phyloP scores from a whole-genome alignment of 2,888 invertebrate genomes.

The Operophtera brumata region DNA sequence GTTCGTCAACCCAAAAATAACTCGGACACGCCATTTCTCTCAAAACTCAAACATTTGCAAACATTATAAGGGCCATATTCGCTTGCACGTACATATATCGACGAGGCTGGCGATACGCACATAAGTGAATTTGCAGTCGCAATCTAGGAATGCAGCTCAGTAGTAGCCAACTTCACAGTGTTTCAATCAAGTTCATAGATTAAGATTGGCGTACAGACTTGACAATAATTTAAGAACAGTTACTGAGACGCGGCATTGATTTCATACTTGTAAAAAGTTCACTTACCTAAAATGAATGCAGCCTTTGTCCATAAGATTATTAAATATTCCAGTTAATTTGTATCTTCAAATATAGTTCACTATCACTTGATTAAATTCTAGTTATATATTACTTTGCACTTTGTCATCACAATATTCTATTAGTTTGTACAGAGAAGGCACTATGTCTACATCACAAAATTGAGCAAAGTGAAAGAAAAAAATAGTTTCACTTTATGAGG shows the following conservation, averaged over 20 bases:
- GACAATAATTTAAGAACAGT: conserved; percentile 40
- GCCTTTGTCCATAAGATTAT: conserved; percentile 63
- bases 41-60: conserved; percentile 36
- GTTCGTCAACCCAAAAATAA: conserved; percentile 66
- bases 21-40: conserved; percentile 43
- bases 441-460: conserved; percentile 75
- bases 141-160: conserved; percentile 66
- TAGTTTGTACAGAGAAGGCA: conserved; percentile 72
- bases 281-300: conserved; percentile 63
- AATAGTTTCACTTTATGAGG: conserved; percentile 65
- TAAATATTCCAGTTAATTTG: conserved; percentile 41
- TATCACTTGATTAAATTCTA: conserved; percentile 56
- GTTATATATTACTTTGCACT: conserved; percentile 69
- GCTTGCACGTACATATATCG: conserved; percentile 34
- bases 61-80: conserved; percentile 39
- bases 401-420: conserved; percentile 68
- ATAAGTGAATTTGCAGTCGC: conserved; percentile 61
- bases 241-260: conserved; percentile 28
- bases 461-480: conserved; percentile 69
- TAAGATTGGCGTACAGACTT: conserved; percentile 69
- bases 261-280: conserved; percentile 18
- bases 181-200: conserved; percentile 79
- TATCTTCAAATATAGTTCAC: conserved; percentile 52
- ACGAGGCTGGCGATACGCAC: conserved; percentile 51
- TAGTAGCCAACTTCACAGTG: conserved; percentile 57